These are phyloP conservation scores for Malthinus seriepunctatus DNA, from an alignment of 2,888 invertebrate genomes.

Conservation along the genomic window DNA sequence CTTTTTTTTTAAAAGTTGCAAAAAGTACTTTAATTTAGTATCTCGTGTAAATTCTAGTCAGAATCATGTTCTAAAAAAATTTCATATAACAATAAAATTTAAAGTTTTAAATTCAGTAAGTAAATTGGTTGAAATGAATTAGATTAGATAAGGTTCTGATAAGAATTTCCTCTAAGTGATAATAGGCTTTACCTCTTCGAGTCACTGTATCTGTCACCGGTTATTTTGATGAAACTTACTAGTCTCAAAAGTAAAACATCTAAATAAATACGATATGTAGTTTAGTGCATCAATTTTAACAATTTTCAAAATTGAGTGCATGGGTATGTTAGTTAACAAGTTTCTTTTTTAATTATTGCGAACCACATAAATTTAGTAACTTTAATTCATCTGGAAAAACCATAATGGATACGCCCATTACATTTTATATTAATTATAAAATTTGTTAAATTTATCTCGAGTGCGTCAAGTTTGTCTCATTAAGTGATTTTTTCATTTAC, in stretches of 20 bases:
- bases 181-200: constrained; percentile 26
- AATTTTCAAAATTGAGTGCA: neutral
- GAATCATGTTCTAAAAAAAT: neutral
- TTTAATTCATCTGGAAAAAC: constrained; percentile 3
- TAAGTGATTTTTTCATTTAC: too few relatives aligned
- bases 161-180: constrained; percentile 28
- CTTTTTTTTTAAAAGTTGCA: constrained; percentile 10
- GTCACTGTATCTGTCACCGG: constrained; percentile 23
- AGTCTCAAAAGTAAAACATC: neutral
- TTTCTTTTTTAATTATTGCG: neutral
- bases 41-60: neutral
- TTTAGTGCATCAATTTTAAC: constrained; percentile 5
- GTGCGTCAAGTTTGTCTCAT: too few relatives aligned
- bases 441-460: too few relatives aligned
- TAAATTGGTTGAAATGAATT: constrained; percentile 17
- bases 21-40: constrained; percentile 5
- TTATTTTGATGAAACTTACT: constrained; percentile 18
- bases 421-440: neutral
- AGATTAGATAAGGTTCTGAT: constrained; percentile 29
- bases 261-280: constrained; percentile 14
- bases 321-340: constrained; percentile 1
- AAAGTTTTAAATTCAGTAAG: constrained; percentile 17
- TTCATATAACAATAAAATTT: neutral
- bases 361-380: neutral
- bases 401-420: constrained; percentile 4